Evolutionary conservation across 2,797 vertebrate genomes (phyloP), one percentile per base, ranked within the genome.

Genomic region (Gastrophryne carolinensis): DNA sequence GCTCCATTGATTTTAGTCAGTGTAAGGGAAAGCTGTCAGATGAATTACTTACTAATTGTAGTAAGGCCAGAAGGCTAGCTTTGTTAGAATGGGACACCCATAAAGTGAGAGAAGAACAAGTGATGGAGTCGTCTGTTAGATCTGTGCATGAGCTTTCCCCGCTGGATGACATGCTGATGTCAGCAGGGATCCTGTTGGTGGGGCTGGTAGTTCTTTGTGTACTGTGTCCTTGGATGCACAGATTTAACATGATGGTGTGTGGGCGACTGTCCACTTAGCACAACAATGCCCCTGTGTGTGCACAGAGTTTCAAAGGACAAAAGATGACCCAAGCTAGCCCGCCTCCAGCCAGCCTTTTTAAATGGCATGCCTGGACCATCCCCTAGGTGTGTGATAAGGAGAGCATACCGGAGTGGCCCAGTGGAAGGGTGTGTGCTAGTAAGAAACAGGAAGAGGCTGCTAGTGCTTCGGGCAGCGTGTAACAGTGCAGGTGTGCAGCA

Each of bases 401-500:
- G 85, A 84, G 83, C 30, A 80, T 82, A 70, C 56, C 44, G 56
- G 35, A 79, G 64, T 84, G 86, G 84, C 82, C 81, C 81, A 76
- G 79, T 52, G 80, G 80, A 32, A 86, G 89, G 90, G 90, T 87
- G 90, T 90, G 88, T 88, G 84, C 87, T 80, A 79, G 26, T 21
- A 79, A 82, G 86, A 84, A 90, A 86, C 88, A 89, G 90, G 90
- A 92, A 92, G 86, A 83, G 32, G 72, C 76, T 79, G 82, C 73
- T 60, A 80, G 79, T 23, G 80, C 73, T 81, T 79, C 57, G 62
- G 76, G 56, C 54, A 73, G 72, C 82, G 75, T 21, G 1, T 72
- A 75, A 73, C 69, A 69, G 41, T 54, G 82, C 91, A 91, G 91
- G 90, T 92, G 89, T 88, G 86, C 86, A 17, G 53, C 80, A 72